Percentiles rank a stretch among this genome's conserved stretches.
phyloP scores from a whole-genome alignment of 2,113 vertebrate species.

The Elephas maximus region DNA sequence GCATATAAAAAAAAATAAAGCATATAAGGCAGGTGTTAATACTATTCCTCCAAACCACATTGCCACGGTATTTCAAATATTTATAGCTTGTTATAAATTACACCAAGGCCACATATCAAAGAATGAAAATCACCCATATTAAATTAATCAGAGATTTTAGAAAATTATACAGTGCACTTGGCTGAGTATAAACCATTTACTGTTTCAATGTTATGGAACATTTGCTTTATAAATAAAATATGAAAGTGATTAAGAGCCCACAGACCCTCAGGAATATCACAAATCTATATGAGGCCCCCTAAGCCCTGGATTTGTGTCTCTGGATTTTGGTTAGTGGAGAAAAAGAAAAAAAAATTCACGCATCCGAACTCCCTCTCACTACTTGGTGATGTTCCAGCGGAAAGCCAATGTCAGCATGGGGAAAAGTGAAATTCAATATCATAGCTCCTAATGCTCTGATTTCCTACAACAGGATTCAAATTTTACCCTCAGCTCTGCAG shows the following conservation, averaged over 20 bases:
- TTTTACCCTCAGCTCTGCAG: neutral
- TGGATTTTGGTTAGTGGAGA: conserved; percentile 63
- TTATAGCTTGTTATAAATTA: conserved; percentile 80
- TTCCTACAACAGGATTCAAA: conserved; percentile 63
- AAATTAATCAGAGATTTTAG: conserved; percentile 81
- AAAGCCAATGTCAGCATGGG: conserved; percentile 57
- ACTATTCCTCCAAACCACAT: conserved; percentile 56
- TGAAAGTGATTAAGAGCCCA: conserved; percentile 75
- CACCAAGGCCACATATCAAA: conserved; percentile 71
- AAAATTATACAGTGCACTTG: conserved; percentile 79
- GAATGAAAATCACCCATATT: conserved; percentile 75
- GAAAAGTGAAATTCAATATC: conserved; percentile 69
- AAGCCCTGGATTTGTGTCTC: conserved; percentile 71
- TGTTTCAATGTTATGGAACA: conserved; percentile 78
- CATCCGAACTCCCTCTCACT: conserved; percentile 42
- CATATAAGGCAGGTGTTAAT: conserved; percentile 72
- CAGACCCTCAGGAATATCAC: conserved; percentile 64
- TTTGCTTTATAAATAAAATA: conserved; percentile 84
- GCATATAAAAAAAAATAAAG: neutral
- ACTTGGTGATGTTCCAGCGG: conserved; percentile 50
- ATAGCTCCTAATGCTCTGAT: conserved; percentile 3
- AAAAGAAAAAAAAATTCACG: conserved; percentile 42
- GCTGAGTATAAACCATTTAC: conserved; percentile 78
- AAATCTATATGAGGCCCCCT: conserved; percentile 67
- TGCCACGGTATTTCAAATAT: conserved; percentile 70